Conservation (phyloP, 2,888 invertebrate genomes). For the Megastigmus dorsalis region DNA sequence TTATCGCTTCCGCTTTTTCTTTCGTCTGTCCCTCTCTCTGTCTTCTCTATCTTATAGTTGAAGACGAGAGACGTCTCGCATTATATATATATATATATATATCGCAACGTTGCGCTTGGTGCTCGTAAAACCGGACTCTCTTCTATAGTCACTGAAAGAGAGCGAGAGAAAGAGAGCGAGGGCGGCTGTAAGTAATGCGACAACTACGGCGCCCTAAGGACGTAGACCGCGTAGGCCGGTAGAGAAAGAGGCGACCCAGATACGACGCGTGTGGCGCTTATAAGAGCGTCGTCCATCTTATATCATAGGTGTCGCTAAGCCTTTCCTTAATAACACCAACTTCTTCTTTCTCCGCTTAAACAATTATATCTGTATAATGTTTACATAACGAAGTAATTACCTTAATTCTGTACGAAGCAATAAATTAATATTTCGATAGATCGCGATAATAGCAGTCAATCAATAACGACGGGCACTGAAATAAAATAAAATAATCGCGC, state of each 20-base stretch:
- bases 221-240: background rate
- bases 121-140: conserved; percentile 37
- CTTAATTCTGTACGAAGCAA: too few relatives aligned
- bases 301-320: too few relatives aligned
- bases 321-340: too few relatives aligned
- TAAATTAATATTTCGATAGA: too few relatives aligned
- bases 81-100: too few relatives aligned
- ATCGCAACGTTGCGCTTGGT: background rate
- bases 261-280: conserved; percentile 12
- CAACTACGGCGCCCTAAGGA: conserved; percentile 27
- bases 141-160: background rate
- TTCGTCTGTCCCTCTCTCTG: conserved; percentile 21
- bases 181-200: conserved; percentile 12
- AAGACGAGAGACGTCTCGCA: conserved; percentile 17
- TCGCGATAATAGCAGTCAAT: too few relatives aligned
- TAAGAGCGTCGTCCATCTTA: too few relatives aligned
- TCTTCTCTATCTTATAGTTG: background rate
- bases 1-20: conserved; percentile 26
- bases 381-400: too few relatives aligned
- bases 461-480: too few relatives aligned
- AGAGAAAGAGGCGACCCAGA: conserved; percentile 29
- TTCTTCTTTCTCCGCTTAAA: too few relatives aligned
- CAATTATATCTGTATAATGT: too few relatives aligned
- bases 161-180: background rate
- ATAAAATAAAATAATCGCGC: too few relatives aligned